These are phyloP conservation scores for Elaeidobius kamerunicus DNA, from an alignment of 2,888 invertebrate species.

Conservation along the genomic window DNA sequence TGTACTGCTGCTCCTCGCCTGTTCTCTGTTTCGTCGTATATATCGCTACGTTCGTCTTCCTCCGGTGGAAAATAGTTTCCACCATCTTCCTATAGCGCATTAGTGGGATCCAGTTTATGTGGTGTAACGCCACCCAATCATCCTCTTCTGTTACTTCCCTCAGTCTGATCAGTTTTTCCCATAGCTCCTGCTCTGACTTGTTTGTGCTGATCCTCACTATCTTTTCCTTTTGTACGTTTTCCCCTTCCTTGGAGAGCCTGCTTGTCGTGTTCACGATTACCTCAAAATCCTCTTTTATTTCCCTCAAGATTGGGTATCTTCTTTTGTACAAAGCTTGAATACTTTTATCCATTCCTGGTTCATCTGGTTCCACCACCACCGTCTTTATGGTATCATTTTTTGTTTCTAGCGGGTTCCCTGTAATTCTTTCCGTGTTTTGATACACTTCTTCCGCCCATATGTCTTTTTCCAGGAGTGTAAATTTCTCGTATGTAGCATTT, in stretches of 20 bases:
- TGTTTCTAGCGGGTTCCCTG: neutral
- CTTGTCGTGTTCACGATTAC: neutral
- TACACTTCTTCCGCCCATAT: neutral
- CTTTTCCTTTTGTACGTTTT: neutral
- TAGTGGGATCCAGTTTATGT: neutral
- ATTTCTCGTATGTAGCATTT: neutral
- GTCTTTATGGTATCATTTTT: neutral
- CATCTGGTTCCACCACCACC: neutral
- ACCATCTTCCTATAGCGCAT: neutral
- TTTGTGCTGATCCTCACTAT: neutral
- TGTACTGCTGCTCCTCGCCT: neutral
- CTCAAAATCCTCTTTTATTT: neutral
- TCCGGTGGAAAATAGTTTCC: neutral
- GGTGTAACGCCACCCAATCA: neutral
- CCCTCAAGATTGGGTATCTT: neutral
- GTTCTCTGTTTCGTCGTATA: neutral
- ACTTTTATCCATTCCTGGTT: neutral
- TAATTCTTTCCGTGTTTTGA: neutral
- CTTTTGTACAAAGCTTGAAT: neutral
- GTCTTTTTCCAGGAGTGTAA: neutral
- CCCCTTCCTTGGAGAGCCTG: neutral
- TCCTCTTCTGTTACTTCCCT: neutral
- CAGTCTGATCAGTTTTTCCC: neutral
- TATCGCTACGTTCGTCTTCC: neutral
- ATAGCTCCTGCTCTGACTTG: neutral